Evolutionary conservation across 2,797 vertebrate species (phyloP), one percentile per base, ranked within the genome.

Genomic region (Danio kyathit): DNA sequence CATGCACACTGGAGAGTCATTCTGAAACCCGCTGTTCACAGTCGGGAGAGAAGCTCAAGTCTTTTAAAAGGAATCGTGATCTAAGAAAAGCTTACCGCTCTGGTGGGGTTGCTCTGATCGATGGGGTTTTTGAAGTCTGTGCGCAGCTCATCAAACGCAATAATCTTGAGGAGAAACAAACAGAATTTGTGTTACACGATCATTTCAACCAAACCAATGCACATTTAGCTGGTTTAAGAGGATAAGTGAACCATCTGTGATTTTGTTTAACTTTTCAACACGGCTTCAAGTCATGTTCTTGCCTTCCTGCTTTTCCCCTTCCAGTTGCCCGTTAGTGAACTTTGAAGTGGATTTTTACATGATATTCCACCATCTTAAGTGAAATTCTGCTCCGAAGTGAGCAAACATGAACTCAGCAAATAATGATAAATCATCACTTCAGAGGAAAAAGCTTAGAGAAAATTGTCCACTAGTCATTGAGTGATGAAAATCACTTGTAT

Each of bases 61-160:
- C 41, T 56, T 79, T 56, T 76, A 65, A 46, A 81, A 57, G 38
- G 19, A 57, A 29, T 64, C 54, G 56, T 70, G 52, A 74, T 82
- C 51, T 38, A 77, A 38, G 44, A 79, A 84, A 85, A 82, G 64
- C 82, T 96, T 95, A 97, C 97, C 92, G 97, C 97, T 95, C 96
- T 94, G 90, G 95, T 96, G 64, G 97, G 96, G 91, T 98, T 98
- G 91, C 96, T 95, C 94, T 98, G 97, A 93, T 98, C 97, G 78
- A 98, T 97, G 84, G 97, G 97, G 90, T 96, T 97, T 91, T 97
- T 98, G 94, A 98, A 97, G 93, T 98, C 97, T 82, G 96, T 97
- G 89, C 95, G 94, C 84, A 98, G 94, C 90, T 98, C 97, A 85
- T 98, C 97, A 93, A 97, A 98, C 5, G 97, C 97, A 82, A 94